These are phyloP conservation scores for Ophiothrix spiculata DNA, from an alignment of 35 echinoderm and acorn worm genomes.

Conservation along the genomic window DNA sequence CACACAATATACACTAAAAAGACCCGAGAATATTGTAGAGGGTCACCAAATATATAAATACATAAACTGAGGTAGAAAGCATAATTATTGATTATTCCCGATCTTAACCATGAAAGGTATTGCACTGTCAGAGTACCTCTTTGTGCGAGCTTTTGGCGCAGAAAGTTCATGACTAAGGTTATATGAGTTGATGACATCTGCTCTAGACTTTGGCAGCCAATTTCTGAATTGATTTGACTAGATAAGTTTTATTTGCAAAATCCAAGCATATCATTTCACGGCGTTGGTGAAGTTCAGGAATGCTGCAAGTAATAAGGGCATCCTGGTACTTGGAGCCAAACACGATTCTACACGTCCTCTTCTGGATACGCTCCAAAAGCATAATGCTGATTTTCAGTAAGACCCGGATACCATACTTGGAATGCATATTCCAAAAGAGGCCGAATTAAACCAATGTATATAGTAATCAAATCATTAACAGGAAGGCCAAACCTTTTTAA, in stretches of 20 bases:
- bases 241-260: slow-evolving; percentile 13
- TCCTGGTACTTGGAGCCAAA: not conserved
- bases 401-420: slow-evolving; percentile 36
- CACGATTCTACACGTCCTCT: slow-evolving; percentile 32
- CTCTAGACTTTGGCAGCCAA: slow-evolving; percentile 26
- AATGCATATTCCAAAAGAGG: slow-evolving; percentile 30
- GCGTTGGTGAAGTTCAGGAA: not conserved
- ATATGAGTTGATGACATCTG: not conserved
- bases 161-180: not conserved
- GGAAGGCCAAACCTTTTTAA: not conserved
- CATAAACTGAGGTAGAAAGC: too few species aligned
- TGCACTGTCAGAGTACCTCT: slow-evolving; percentile 14
- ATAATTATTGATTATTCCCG: not conserved
- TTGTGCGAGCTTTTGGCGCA: slow-evolving; percentile 1
- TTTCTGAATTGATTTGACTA: not conserved
- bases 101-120: slow-evolving; percentile 31
- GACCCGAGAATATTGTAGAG: too few species aligned
- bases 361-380: too few species aligned
- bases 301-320: not conserved
- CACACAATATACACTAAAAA: too few species aligned
- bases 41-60: too few species aligned
- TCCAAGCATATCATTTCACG: slow-evolving; percentile 2
- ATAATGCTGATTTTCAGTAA: slow-evolving; percentile 22
- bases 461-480: not conserved
- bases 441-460: slow-evolving; percentile 25